Evolutionary conservation across 2,797 vertebrate species (phyloP).

Genomic region (Spinus olivaceus): DNA sequence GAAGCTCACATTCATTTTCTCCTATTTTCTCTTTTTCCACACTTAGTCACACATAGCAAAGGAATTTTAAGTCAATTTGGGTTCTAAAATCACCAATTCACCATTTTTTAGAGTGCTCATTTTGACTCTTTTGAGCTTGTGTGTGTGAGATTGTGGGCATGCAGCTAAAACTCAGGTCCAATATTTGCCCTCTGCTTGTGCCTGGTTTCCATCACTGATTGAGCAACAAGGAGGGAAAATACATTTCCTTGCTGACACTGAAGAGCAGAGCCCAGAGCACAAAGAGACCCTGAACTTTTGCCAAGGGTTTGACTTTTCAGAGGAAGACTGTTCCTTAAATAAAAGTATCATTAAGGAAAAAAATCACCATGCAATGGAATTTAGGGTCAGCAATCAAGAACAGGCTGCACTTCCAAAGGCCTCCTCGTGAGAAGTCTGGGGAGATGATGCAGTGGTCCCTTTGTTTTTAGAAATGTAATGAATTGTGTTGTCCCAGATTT

Average conservation of each 20-base stretch:
- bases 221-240: not conserved
- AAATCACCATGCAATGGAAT: not conserved
- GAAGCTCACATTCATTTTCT: not conserved
- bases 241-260: not conserved
- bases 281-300: not conserved
- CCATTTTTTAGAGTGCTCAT: not conserved
- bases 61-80: not conserved
- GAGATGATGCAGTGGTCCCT: not conserved
- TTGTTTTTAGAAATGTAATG: not conserved
- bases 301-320: not conserved
- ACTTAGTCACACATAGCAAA: not conserved
- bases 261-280: not conserved
- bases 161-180: not conserved
- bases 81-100: not conserved
- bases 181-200: fast-evolving
- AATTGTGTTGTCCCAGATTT: not conserved
- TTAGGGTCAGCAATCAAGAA: not conserved
- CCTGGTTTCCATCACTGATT: not conserved
- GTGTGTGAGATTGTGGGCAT: fast-evolving
- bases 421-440: not conserved
- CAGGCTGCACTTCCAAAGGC: not conserved
- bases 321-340: not conserved
- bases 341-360: not conserved
- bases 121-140: not conserved
- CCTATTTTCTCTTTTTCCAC: not conserved